Conservation (phyloP, 2,888 invertebrate species). For the Prionchulus punctatus region DNA sequence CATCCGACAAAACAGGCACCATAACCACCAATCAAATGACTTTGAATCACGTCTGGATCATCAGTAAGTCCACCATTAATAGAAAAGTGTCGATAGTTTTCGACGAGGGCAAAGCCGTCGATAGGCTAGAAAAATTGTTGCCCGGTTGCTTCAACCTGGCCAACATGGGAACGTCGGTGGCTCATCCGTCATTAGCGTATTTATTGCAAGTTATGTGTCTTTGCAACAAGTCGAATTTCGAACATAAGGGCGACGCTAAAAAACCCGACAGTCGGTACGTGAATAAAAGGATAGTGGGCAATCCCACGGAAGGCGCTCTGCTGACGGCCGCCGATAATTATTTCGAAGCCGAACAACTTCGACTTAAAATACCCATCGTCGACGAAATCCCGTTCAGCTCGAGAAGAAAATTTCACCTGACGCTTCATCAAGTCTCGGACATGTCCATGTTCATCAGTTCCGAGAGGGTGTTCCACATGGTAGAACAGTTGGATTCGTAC, state of each 20-base stretch:
- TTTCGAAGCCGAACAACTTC: neutral
- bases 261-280: neutral
- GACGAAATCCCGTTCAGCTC: conserved; percentile 1
- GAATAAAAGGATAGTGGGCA: neutral
- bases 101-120: neutral
- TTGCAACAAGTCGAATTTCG: conserved; percentile 1
- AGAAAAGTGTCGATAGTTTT: neutral
- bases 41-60: neutral
- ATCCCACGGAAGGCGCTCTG: conserved; percentile 1
- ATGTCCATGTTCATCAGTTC: neutral
- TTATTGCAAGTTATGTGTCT: neutral
- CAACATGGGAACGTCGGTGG: neutral
- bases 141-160: neutral
- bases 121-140: neutral
- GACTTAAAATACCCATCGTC: neutral
- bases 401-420: neutral
- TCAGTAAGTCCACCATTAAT: neutral
- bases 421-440: neutral
- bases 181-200: neutral
- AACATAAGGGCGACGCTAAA: neutral
- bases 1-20: conserved; percentile 5
- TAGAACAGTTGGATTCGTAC: no score
- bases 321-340: neutral
- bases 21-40: conserved; percentile 1
- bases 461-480: no score